Evolutionary conservation across 2,113 vertebrate species (phyloP).

Genomic region (Rhombomys opimus): DNA sequence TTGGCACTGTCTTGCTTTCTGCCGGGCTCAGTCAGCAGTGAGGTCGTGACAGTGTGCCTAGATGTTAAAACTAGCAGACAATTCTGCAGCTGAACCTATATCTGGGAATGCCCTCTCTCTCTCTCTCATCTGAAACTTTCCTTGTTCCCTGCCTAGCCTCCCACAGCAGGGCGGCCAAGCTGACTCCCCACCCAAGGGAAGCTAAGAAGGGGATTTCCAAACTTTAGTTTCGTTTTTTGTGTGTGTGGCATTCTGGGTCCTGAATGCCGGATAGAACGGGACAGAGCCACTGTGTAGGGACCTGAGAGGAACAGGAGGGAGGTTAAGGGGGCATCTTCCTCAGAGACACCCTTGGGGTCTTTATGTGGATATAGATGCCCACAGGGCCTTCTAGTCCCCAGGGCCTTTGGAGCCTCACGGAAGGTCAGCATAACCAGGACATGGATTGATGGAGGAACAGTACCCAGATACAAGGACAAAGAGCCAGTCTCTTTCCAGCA

Average conservation of each 20-base stretch:
- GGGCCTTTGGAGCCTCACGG: not conserved
- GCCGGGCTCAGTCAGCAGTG: not conserved
- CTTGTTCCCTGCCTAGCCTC: not conserved
- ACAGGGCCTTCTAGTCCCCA: not conserved
- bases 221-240: conserved; percentile 33
- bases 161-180: not conserved
- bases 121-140: not conserved
- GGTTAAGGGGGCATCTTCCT: not conserved
- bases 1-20: not conserved
- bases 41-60: not conserved
- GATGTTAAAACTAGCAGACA: not conserved
- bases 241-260: not conserved
- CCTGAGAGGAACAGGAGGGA: not conserved
- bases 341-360: not conserved
- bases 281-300: not conserved
- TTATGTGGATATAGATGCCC: not conserved
- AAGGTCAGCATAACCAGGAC: not conserved
- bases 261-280: not conserved
- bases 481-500: not conserved
- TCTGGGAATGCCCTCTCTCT: not conserved
- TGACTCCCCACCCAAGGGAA: not conserved
- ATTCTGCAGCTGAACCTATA: not conserved
- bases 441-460: not conserved
- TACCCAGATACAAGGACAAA: not conserved
- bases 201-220: conserved; percentile 37